Percentiles rank a stretch among this genome's conserved stretches.
These are phyloP conservation scores for Fragum sueziense DNA, from an alignment of 2,888 invertebrate species.

Conservation along the genomic window DNA sequence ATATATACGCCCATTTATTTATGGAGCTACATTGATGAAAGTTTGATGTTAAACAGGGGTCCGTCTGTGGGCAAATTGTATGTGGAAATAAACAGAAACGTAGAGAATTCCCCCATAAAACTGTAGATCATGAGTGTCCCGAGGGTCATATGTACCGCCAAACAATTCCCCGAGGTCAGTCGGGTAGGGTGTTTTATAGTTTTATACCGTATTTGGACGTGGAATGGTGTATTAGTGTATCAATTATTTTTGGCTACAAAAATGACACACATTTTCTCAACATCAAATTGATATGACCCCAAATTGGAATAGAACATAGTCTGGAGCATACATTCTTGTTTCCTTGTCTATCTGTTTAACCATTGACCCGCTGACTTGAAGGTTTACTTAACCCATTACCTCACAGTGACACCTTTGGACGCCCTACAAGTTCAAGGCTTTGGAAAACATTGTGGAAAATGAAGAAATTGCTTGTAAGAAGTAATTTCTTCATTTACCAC, in stretches of 20 bases:
- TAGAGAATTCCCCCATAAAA: neutral
- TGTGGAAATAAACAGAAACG: constrained; percentile 2
- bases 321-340: no score
- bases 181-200: neutral
- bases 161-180: neutral
- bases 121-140: neutral
- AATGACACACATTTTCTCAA: neutral
- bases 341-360: no score
- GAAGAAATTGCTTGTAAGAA: no score
- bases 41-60: constrained; percentile 9
- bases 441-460: no score
- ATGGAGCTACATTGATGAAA: constrained; percentile 6
- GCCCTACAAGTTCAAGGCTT: no score
- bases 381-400: no score
- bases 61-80: neutral
- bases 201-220: constrained; percentile 1
- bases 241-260: neutral
- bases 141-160: neutral
- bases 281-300: no score
- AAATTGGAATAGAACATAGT: no score
- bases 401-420: no score
- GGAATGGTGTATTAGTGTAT: neutral
- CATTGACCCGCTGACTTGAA: no score
- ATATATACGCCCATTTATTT: neutral
- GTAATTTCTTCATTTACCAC: no score